These are phyloP conservation scores for Pandion haliaetus DNA, from an alignment of 2,113 vertebrate genomes.

Conservation along the genomic window DNA sequence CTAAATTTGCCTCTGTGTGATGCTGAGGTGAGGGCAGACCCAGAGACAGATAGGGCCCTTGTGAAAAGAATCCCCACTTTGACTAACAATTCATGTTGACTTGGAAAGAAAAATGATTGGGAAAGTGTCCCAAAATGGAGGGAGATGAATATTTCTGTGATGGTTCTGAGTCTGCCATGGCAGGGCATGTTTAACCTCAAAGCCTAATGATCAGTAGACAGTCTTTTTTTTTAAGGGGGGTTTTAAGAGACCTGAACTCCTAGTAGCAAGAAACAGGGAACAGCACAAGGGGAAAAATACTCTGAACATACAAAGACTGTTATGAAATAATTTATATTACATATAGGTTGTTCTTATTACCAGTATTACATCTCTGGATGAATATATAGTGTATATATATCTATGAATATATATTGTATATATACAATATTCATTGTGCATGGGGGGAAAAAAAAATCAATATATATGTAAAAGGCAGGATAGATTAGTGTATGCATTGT, in stretches of 20 bases:
- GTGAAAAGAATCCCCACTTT: neutral
- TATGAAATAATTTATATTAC: neutral
- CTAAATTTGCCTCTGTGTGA: neutral
- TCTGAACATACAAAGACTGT: neutral
- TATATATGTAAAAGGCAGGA: neutral
- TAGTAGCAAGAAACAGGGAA: neutral
- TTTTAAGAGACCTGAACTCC: neutral
- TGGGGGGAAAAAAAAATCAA: neutral
- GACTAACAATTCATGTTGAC: neutral
- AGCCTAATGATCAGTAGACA: neutral
- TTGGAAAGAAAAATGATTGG: neutral
- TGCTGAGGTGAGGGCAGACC: neutral
- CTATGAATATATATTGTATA: no score
- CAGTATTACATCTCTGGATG: neutral
- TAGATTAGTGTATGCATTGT: neutral
- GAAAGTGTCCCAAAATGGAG: neutral
- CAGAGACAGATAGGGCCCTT: neutral
- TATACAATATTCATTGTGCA: no score
- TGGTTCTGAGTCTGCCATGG: neutral
- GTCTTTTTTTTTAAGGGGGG: neutral
- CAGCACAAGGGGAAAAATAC: neutral
- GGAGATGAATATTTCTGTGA: neutral
- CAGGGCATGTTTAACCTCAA: neutral
- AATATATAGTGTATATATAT: no score
- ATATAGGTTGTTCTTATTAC: neutral